A percentile compares a stretch with the other conserved stretches of the same genome.
phyloP scores from a whole-genome alignment of 2,113 vertebrate species.

The Ochotona princeps region DNA sequence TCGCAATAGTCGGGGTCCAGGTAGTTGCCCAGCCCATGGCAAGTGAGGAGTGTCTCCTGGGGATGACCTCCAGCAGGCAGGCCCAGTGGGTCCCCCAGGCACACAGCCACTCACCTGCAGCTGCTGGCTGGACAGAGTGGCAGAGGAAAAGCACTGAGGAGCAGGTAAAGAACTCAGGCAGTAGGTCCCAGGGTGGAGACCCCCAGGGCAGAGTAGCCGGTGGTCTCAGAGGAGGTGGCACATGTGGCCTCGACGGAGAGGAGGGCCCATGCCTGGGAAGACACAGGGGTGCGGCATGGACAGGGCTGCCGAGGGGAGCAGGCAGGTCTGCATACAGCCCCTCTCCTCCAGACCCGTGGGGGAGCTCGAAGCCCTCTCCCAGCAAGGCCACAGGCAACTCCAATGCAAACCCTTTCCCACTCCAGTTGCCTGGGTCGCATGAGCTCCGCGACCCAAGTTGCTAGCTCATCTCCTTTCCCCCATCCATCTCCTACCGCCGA shows the following conservation, averaged over 20 bases:
- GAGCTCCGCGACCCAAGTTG: slow-evolving; percentile 48
- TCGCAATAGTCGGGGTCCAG: not conserved
- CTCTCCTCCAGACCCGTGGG: not conserved
- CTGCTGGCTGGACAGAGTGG: rapidly evolving
- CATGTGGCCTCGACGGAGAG: not conserved
- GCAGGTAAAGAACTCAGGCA: rapidly evolving
- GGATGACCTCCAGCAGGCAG: not conserved
- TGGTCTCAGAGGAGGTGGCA: not conserved
- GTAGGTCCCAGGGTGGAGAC: not conserved
- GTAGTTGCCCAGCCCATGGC: not conserved
- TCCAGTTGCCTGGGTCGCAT: slow-evolving; percentile 30
- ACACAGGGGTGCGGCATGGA: not conserved
- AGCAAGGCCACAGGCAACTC: rapidly evolving
- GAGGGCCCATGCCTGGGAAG: not conserved
- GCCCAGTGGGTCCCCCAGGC: not conserved
- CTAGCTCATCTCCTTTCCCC: slow-evolving; percentile 69
- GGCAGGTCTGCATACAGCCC: not conserved
- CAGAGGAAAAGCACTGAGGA: not conserved
- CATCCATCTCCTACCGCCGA: slow-evolving; percentile 55
- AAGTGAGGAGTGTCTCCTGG: not conserved
- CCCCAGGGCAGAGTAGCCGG: not conserved
- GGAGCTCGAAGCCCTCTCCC: rapidly evolving
- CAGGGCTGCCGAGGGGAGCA: not conserved
- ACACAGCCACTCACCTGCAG: not conserved
- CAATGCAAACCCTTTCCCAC: not conserved